Percentiles rank a stretch among this genome's conserved stretches.
Evolutionary conservation across 1,140 invertebrate species (phyloP).

Genomic region (Pomacea maculata): DNA sequence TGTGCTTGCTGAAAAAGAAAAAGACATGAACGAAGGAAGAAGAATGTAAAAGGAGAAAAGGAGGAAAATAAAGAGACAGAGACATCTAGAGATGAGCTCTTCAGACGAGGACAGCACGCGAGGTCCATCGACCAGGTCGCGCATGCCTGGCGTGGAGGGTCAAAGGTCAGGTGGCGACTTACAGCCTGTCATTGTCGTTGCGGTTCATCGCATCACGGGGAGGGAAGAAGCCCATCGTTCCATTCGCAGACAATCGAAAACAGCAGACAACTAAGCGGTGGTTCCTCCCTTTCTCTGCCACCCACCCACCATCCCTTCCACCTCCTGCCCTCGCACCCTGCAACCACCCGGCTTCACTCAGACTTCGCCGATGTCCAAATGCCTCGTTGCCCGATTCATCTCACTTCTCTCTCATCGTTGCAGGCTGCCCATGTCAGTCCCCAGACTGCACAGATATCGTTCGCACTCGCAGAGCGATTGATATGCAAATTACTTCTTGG

Average conservation of each 20-base stretch:
- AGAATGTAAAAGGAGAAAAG: background rate
- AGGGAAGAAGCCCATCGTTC: background rate
- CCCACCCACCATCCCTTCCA: background rate
- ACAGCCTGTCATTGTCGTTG: background rate
- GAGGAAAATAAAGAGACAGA: background rate
- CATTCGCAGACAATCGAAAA: background rate
- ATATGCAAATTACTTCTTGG: conserved; percentile 8
- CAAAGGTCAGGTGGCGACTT: background rate
- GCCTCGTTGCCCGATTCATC: background rate
- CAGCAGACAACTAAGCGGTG: background rate
- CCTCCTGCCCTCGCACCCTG: background rate
- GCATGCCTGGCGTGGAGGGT: background rate
- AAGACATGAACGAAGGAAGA: background rate
- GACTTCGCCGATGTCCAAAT: background rate
- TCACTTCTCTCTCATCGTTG: background rate
- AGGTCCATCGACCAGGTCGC: conserved; percentile 8
- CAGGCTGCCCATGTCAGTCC: background rate
- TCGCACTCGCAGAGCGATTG: background rate
- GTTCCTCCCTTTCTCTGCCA: background rate
- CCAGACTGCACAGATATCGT: background rate
- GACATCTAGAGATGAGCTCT: background rate
- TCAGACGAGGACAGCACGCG: background rate
- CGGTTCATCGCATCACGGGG: background rate
- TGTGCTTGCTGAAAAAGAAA: background rate
- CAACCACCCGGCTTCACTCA: background rate